These are phyloP conservation scores for Karalla daura DNA, from an alignment of 2,797 vertebrate species.

Conservation along the genomic window DNA sequence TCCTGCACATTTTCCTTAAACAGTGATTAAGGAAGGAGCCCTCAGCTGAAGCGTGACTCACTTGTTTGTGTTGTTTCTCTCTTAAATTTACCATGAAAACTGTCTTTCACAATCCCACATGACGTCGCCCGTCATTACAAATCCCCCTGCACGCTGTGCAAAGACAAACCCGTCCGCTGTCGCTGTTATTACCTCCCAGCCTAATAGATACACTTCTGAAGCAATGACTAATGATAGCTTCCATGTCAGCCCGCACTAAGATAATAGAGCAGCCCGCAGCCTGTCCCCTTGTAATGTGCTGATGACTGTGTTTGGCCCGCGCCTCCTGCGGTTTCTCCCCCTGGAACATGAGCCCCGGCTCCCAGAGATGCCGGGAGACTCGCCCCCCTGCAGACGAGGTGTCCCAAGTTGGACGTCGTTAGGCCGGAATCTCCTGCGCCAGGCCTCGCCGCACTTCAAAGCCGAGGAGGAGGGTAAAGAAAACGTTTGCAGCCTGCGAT, in stretches of 20 bases:
- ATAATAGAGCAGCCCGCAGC: slow-evolving; percentile 46
- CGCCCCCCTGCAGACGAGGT: slow-evolving; percentile 54
- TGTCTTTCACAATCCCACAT: slow-evolving; percentile 27
- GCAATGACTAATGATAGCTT: slow-evolving; percentile 59
- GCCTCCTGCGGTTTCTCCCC: slow-evolving; percentile 73
- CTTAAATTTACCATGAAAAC: slow-evolving; percentile 37
- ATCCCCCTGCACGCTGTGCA: slow-evolving; percentile 17
- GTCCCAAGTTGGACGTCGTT: slow-evolving; percentile 66
- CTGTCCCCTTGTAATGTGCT: slow-evolving; percentile 68
- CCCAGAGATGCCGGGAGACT: slow-evolving; percentile 56
- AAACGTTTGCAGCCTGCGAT: slow-evolving; percentile 62
- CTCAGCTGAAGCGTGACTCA: neutral
- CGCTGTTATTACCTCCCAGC: neutral
- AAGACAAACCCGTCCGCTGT: slow-evolving; percentile 11
- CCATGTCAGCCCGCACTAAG: slow-evolving; percentile 20
- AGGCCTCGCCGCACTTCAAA: slow-evolving; percentile 68
- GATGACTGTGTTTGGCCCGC: slow-evolving; percentile 72
- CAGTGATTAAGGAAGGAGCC: neutral
- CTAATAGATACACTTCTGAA: slow-evolving; percentile 17
- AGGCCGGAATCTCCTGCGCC: slow-evolving; percentile 64
- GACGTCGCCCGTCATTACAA: slow-evolving; percentile 27
- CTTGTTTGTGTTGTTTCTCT: slow-evolving; percentile 12
- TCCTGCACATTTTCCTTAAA: slow-evolving; percentile 1
- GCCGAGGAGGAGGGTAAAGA: slow-evolving; percentile 37
- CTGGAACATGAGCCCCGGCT: slow-evolving; percentile 71